Percentiles rank a stretch among this genome's conserved stretches.
Evolutionary conservation across 2,113 vertebrate genomes (phyloP).

Genomic region (Ceyx melanurus): DNA sequence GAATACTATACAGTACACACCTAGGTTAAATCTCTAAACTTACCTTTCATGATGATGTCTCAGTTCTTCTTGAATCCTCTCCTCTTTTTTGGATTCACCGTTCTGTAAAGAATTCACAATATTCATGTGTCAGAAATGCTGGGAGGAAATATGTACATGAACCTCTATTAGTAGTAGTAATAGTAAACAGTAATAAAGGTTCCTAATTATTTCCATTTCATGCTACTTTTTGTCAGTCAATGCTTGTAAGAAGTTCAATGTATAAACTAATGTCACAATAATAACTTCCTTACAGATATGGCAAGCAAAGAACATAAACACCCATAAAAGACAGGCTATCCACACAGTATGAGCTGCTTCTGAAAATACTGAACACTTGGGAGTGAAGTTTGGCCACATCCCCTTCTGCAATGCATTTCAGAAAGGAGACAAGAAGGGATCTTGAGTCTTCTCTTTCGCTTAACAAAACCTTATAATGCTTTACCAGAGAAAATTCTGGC

Average conservation of each 20-base stretch:
- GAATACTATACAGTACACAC: neutral
- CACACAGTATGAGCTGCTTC: neutral
- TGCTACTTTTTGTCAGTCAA: neutral
- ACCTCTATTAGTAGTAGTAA: neutral
- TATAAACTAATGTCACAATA: neutral
- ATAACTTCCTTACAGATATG: neutral
- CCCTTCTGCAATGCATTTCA: neutral
- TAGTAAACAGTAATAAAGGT: neutral
- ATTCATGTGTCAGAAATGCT: neutral
- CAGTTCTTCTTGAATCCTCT: conserved; percentile 24
- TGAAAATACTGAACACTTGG: neutral
- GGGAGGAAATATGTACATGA: neutral
- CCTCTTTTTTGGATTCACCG: conserved; percentile 14
- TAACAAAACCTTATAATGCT: neutral
- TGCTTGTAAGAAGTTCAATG: neutral
- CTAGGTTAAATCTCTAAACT: neutral
- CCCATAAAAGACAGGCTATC: neutral
- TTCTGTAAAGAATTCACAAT: conserved; percentile 32
- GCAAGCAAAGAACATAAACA: neutral
- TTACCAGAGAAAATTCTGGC: neutral
- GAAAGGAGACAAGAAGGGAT: neutral
- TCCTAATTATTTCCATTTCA: neutral
- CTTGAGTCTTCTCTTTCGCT: neutral
- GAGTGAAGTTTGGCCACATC: neutral
- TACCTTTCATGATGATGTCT: conserved; percentile 11